Conservation (phyloP, 2,888 invertebrate species). For the Amphipyra tragopoginis region DNA sequence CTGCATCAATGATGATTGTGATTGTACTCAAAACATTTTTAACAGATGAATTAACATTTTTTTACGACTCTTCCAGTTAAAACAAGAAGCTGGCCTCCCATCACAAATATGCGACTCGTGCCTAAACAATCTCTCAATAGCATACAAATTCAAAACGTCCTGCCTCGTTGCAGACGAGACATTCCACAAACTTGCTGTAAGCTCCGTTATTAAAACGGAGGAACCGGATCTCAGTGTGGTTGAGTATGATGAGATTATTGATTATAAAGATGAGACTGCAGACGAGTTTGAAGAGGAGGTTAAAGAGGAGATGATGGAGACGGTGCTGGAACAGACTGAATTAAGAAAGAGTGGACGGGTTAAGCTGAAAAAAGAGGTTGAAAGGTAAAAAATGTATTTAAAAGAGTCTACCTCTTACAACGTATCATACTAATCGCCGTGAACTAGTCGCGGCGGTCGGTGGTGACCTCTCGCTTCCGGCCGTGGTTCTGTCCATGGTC, state of each 20-base stretch:
- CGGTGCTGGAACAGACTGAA: constrained; percentile 2
- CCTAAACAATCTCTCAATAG: constrained; percentile 60
- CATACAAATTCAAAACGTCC: constrained; percentile 69
- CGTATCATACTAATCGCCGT: no score
- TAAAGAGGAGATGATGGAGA: constrained; percentile 17
- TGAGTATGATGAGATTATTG: constrained; percentile 23
- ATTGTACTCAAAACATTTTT: no score
- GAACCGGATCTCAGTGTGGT: constrained; percentile 27
- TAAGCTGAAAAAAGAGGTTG: constrained; percentile 27
- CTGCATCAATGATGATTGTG: no score
- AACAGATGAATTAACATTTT: no score
- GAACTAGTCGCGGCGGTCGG: no score
- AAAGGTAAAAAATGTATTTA: constrained; percentile 22
- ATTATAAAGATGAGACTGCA: constrained; percentile 33
- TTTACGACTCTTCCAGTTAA: constrained; percentile 38
- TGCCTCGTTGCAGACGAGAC: constrained; percentile 66
- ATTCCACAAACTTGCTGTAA: constrained; percentile 53
- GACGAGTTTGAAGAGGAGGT: constrained; percentile 32
- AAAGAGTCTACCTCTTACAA: no score
- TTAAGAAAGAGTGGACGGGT: not conserved
- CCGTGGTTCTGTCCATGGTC: no score
- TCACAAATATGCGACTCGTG: constrained; percentile 68
- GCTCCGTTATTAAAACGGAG: constrained; percentile 57
- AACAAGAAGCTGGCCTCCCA: constrained; percentile 62
- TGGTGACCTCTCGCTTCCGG: no score